Percentiles rank a stretch among this genome's conserved stretches.
phyloP scores from a whole-genome alignment of 1,140 invertebrate genomes.

The Drosophila bocqueti region DNA sequence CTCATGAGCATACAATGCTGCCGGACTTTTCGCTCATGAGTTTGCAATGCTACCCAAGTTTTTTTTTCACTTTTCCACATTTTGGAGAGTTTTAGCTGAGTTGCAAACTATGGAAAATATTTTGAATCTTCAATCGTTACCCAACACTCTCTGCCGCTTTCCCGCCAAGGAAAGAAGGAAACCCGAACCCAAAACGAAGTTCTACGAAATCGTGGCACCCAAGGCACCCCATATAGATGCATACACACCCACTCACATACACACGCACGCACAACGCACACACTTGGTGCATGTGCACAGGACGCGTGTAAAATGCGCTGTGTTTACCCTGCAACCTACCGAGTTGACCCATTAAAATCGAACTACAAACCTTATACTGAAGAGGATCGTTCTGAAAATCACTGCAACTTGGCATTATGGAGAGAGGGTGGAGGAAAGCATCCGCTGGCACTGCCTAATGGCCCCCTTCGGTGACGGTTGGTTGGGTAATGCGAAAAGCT shows the following conservation, averaged over 20 bases:
- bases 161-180: background rate
- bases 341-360: slow-evolving; percentile 16
- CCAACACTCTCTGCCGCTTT: background rate
- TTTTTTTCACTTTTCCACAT: no score
- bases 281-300: background rate
- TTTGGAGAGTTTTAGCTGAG: no score
- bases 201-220: background rate
- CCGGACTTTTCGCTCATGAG: no score
- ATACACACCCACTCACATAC: background rate
- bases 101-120: no score
- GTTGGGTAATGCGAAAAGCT: slow-evolving; percentile 1
- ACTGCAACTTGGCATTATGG: no score
- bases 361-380: background rate
- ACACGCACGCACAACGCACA: background rate
- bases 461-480: background rate
- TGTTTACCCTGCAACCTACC: slow-evolving; percentile 3
- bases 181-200: background rate
- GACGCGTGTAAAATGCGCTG: background rate
- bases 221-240: slow-evolving; percentile 11
- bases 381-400: background rate
- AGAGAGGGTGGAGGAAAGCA: background rate
- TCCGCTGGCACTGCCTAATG: slow-evolving; percentile 5
- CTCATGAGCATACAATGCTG: no score
- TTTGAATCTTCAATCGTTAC: background rate
- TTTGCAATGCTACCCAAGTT: no score